Evolutionary conservation across 2,888 invertebrate genomes (phyloP).

Genomic region (Dynastes maya): DNA sequence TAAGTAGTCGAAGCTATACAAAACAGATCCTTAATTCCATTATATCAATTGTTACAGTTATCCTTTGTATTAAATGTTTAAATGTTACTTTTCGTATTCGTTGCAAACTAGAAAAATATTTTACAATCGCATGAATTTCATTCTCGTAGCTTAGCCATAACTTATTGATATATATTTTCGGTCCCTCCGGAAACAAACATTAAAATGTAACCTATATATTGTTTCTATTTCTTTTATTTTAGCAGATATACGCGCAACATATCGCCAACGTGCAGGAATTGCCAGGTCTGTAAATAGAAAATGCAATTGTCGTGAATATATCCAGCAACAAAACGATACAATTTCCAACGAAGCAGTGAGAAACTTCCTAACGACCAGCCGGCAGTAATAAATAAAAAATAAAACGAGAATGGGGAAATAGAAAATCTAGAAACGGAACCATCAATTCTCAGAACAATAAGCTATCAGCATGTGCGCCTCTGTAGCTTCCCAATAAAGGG

Average conservation of each 20-base stretch:
- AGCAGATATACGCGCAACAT: not conserved
- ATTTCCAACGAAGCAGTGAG: conserved; percentile 30
- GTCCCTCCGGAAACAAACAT: too few species aligned
- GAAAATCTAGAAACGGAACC: conserved; percentile 9
- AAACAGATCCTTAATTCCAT: too few species aligned
- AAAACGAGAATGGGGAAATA: conserved; percentile 25
- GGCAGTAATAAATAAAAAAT: conserved; percentile 36
- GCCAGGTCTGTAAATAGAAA: conserved; percentile 26
- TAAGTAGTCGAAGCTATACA: too few species aligned
- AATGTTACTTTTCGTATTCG: too few species aligned
- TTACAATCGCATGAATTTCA: too few species aligned
- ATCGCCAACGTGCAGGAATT: conserved; percentile 1
- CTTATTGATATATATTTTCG: too few species aligned
- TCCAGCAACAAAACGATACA: not conserved
- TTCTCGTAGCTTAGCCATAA: too few species aligned
- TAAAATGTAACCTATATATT: not conserved
- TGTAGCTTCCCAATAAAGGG: conserved; percentile 51
- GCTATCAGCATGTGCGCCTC: conserved; percentile 32
- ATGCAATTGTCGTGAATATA: conserved; percentile 25
- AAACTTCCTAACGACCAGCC: conserved; percentile 38
- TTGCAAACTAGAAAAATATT: too few species aligned
- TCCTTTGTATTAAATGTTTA: too few species aligned
- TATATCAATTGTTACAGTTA: too few species aligned
- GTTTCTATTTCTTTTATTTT: conserved; percentile 5
- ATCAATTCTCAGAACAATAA: conserved; percentile 43